phyloP scores from a whole-genome alignment of 2,113 vertebrate species.

The Phalacrocorax carbo region DNA sequence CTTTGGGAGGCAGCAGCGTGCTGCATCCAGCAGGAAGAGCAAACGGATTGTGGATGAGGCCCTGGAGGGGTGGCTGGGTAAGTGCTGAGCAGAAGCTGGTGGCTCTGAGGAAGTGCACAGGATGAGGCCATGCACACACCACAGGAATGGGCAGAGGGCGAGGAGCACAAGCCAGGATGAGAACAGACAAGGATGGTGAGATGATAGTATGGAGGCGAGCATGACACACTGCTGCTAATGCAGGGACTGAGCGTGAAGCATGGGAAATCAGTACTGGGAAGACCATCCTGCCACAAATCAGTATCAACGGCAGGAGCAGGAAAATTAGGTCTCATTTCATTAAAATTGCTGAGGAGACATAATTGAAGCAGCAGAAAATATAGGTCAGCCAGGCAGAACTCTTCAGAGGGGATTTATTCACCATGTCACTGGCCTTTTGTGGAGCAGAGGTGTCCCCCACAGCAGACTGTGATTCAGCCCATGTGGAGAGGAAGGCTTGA shows the following conservation, averaged over 20 bases:
- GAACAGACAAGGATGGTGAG: background rate
- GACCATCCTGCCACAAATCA: background rate
- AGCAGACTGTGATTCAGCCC: background rate
- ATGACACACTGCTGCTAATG: background rate
- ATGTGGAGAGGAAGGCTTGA: background rate
- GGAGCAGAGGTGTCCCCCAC: background rate
- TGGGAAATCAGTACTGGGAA: background rate
- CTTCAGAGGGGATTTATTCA: background rate
- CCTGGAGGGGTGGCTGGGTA: rapidly evolving
- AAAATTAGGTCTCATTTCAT: background rate
- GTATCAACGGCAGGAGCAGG: background rate
- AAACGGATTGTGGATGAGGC: background rate
- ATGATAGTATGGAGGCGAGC: background rate
- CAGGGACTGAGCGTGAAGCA: background rate
- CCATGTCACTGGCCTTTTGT: background rate
- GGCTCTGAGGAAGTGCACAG: background rate
- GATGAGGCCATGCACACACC: background rate
- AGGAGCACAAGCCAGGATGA: background rate
- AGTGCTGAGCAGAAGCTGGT: background rate
- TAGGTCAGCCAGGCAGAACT: background rate
- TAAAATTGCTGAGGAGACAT: background rate
- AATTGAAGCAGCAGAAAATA: background rate
- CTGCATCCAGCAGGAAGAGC: background rate
- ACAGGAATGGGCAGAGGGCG: background rate
- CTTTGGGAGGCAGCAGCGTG: background rate